These are phyloP conservation scores for Dendrocopos noguchii DNA, from an alignment of 2,113 vertebrate species.

Conservation along the genomic window DNA sequence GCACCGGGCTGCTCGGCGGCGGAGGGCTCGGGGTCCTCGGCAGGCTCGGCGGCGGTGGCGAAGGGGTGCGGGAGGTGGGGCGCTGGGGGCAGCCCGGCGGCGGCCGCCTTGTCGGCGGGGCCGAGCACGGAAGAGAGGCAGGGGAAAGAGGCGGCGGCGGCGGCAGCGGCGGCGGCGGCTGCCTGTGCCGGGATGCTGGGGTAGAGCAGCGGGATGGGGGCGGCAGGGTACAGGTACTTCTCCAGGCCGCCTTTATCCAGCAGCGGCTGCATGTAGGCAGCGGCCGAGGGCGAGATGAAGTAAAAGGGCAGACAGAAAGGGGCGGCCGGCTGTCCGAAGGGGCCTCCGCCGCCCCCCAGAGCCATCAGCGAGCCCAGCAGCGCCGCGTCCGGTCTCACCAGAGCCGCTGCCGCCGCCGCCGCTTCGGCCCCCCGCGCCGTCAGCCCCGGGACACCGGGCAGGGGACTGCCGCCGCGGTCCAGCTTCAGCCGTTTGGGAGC, in stretches of 20 bases:
- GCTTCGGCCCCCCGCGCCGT: slow-evolving; percentile 25
- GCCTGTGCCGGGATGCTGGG: slow-evolving; percentile 78
- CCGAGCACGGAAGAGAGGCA: slow-evolving; percentile 73
- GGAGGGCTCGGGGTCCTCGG: slow-evolving; percentile 2
- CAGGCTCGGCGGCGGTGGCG: slow-evolving; percentile 57
- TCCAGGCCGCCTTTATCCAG: slow-evolving; percentile 89
- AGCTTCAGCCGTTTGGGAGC: slow-evolving; percentile 83
- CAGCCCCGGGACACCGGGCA: not conserved
- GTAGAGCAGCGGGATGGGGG: slow-evolving; percentile 87
- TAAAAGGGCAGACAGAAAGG: slow-evolving; percentile 95
- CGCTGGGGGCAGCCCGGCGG: slow-evolving; percentile 55
- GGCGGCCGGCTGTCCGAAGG: slow-evolving; percentile 81
- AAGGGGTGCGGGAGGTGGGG: slow-evolving; percentile 73
- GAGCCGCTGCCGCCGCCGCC: slow-evolving; percentile 32
- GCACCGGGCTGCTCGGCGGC: not conserved
- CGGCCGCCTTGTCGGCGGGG: slow-evolving; percentile 72
- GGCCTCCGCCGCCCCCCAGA: slow-evolving; percentile 77
- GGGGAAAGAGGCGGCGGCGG: slow-evolving; percentile 82
- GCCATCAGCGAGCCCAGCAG: slow-evolving; percentile 89
- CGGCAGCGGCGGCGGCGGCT: not conserved
- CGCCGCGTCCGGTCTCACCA: slow-evolving; percentile 77
- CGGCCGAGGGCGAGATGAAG: slow-evolving; percentile 82
- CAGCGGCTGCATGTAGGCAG: slow-evolving; percentile 87
- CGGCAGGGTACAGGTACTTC: slow-evolving; percentile 85
- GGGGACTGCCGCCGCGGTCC: slow-evolving; percentile 46